Conservation (phyloP, 2,888 invertebrate species). For the Heliconius cydno region DNA sequence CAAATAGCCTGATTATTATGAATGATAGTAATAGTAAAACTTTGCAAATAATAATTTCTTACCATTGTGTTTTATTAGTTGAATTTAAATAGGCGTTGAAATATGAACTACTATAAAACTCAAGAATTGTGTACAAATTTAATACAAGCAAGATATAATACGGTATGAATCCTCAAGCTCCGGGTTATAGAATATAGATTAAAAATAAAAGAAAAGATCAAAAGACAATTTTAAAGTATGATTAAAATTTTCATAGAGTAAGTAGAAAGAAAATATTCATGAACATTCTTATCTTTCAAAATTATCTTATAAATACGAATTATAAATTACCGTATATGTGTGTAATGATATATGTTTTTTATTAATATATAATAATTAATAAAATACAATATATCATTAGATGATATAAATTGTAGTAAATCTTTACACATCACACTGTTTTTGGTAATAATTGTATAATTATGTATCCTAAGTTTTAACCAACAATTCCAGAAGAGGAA, state of each 20-base stretch:
- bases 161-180: not conserved
- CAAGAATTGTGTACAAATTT: conserved; percentile 17
- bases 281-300: not conserved
- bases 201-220: conserved; percentile 3
- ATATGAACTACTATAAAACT: not conserved
- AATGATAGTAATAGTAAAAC: not conserved
- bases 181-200: not conserved
- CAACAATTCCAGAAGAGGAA: no score
- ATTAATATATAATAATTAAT: no score
- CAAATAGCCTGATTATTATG: not conserved
- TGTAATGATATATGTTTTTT: no score
- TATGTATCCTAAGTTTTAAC: no score
- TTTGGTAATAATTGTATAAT: no score
- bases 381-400: no score
- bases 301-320: not conserved
- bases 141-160: not conserved
- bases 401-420: no score
- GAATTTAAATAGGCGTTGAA: conserved; percentile 1
- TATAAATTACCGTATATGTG: no score
- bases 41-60: conserved; percentile 13
- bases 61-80: conserved; percentile 39
- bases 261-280: not conserved
- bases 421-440: no score
- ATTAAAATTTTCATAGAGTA: not conserved
- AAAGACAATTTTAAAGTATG: not conserved